These are phyloP conservation scores for Parnassius glacialis DNA, from an alignment of 2,888 invertebrate species.

Conservation along the genomic window DNA sequence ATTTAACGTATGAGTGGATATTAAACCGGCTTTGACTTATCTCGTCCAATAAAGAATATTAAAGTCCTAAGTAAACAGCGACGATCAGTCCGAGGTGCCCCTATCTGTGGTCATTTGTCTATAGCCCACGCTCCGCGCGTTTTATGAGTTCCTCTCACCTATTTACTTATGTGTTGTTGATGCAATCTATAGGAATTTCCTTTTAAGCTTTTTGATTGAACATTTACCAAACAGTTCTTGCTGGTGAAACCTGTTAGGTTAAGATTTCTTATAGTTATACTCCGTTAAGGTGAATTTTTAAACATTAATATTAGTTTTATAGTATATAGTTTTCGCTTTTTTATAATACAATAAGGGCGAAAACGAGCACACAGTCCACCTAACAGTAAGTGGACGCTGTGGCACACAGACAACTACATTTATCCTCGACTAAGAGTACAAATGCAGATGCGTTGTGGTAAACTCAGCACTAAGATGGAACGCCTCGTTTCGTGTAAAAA, in stretches of 20 bases:
- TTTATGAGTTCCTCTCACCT: constrained; percentile 16
- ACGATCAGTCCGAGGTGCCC: constrained; percentile 8
- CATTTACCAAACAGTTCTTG: not conserved
- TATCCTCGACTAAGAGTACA: too few species aligned
- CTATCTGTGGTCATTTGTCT: constrained; percentile 19
- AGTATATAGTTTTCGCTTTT: too few species aligned
- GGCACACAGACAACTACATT: too few species aligned
- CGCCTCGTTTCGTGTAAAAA: too few species aligned
- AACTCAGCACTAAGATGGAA: too few species aligned
- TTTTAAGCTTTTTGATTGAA: not conserved
- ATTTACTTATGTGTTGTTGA: constrained; percentile 14
- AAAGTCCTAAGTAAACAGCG: constrained; percentile 24
- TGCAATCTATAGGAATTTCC: constrained; percentile 3
- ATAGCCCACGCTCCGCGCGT: constrained; percentile 18
- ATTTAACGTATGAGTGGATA: constrained; percentile 11
- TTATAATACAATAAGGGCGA: too few species aligned
- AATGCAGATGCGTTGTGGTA: too few species aligned
- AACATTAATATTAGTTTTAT: too few species aligned
- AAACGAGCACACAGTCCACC: too few species aligned
- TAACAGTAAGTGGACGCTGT: too few species aligned
- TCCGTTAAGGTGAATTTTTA: not conserved
- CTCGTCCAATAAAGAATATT: constrained; percentile 24
- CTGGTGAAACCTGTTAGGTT: too few species aligned
- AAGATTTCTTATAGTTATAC: not conserved
- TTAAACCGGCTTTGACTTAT: constrained; percentile 14